Evolutionary conservation across 2,797 vertebrate genomes (phyloP).

Genomic region (Phataginus tetradactyla): DNA sequence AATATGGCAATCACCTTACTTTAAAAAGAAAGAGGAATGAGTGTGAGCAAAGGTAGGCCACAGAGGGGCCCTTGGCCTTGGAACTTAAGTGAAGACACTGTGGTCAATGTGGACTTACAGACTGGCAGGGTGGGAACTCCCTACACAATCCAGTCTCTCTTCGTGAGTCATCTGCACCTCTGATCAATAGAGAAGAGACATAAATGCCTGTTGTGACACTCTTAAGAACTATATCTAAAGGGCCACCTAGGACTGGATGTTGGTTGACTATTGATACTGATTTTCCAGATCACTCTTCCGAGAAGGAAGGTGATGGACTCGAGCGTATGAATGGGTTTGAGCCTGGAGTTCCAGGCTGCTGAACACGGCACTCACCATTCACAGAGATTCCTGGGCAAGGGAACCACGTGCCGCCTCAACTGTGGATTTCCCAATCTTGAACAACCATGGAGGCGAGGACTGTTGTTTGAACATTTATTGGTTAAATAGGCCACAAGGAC

Average conservation of each 20-base stretch:
- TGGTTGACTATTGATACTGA: background rate
- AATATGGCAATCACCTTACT: background rate
- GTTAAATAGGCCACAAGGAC: background rate
- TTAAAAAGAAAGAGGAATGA: slow-evolving; percentile 66
- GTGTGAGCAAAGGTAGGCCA: slow-evolving; percentile 4
- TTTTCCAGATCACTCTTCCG: background rate
- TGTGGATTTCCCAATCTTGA: background rate
- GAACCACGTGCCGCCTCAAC: background rate
- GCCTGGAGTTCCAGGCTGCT: background rate
- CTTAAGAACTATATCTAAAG: background rate
- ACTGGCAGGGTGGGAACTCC: background rate
- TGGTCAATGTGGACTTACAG: background rate
- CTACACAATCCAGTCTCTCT: background rate
- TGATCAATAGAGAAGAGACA: background rate
- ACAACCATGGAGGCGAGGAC: background rate
- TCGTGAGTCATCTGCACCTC: rapidly evolving
- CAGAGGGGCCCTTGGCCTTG: background rate
- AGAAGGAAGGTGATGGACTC: background rate
- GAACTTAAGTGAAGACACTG: slow-evolving; percentile 38
- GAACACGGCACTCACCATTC: background rate
- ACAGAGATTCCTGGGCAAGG: slow-evolving; percentile 27
- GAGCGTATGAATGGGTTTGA: background rate
- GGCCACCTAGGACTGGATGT: background rate
- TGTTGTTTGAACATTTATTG: slow-evolving; percentile 1
- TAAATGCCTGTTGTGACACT: background rate